Evolutionary conservation across 2,113 vertebrate genomes (phyloP), one percentile per base, ranked within the genome.

Genomic region (Neofelis nebulosa): DNA sequence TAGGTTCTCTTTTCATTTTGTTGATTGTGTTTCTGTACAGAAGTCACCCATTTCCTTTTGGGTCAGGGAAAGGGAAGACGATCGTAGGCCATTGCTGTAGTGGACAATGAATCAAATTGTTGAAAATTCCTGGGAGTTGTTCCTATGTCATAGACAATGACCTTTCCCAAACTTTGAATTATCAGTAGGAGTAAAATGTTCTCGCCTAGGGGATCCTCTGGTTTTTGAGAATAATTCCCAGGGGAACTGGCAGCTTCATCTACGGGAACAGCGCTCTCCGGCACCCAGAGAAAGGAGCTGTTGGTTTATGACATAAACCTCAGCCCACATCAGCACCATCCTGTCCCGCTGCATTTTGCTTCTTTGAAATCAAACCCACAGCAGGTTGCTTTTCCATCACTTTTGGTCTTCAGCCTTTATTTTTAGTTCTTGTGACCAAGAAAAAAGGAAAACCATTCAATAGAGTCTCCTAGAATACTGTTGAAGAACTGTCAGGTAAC

Each of bases 241-340:
- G 15, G 19, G 9, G 23, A 74, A 31, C 12, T 2, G 3, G 0
- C 10, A 45, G 23, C 0, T 3, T 15, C 18, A 48, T 79, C 31
- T 36, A 15, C 15, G 31, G 7, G 5, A 78, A 25, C 25, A 25
- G 10, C 48, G 12, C 3, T 11, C 8, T 52, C 52, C 19, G 21
- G 7, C 41, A 29, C 52, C 23, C 18, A 36, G 18, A 61, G 9
- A 13, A 14, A 11, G n/a, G 1, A 29, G 1, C 14, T 12, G 3
- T 55, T 31, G 9, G 0, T 3, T 0, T 0, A 1, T 1, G 80
- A 4, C 27, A 0, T 6, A 0, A 0, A 1, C 0, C 7, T 0
- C n/a, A 61, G 5, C 23, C 33, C 19, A 48, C 9, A 3, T 19
- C 7, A 8, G 1, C 10, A 1, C 8, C 4, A 5, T 79, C 14